Evolutionary conservation across 2,888 invertebrate genomes (phyloP), one percentile per base, ranked within the genome.

Genomic region (Lochmaea capreae): DNA sequence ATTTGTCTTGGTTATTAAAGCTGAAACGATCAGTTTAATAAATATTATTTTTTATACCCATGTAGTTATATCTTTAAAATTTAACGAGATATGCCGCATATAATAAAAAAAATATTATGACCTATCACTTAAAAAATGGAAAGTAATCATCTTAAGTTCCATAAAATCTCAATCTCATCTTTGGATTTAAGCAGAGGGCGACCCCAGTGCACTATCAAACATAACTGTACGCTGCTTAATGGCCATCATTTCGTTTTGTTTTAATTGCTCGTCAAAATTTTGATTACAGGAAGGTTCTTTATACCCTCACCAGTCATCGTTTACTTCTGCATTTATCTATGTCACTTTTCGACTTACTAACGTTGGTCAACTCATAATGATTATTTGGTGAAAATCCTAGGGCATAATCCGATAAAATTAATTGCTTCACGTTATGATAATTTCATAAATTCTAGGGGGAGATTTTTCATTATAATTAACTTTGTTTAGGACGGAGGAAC

Each of bases 261-360:
- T 87, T 86, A 87, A 87, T 86, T 86, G 86, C 86, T 85, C 86
- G 81, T 87, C 86, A 86, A 87, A n/a, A 87, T 84, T 87, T 87
- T 87, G 86, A 86, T 87, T 86, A 85, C 86, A 81, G 83, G 84
- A 85, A 85, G 83, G 83, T 83, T 82, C 84, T 85, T 86, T 85
- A 85, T 85, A 81, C 80, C 79, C 79, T 81, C 79, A 43, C 77
- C 80, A 80, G 80, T 79, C 80, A 81, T 82, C 82, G 79, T 81
- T 80, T 76, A 77, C 78, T 81, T 79, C 79, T 78, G 76, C 77
- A 77, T 79, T 79, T 79, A 76, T 77, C 78, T 74, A 61, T 76
- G 75, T 77, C 77, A 77, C 71, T 65, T 75, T 76, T 72, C 67
- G 58, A 49, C 69, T 71, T 59, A 72, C 62, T 72, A 74, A 75